Base-by-base conservation (phyloP, 1,140 invertebrate genomes). In the Atta colombica region DNA sequence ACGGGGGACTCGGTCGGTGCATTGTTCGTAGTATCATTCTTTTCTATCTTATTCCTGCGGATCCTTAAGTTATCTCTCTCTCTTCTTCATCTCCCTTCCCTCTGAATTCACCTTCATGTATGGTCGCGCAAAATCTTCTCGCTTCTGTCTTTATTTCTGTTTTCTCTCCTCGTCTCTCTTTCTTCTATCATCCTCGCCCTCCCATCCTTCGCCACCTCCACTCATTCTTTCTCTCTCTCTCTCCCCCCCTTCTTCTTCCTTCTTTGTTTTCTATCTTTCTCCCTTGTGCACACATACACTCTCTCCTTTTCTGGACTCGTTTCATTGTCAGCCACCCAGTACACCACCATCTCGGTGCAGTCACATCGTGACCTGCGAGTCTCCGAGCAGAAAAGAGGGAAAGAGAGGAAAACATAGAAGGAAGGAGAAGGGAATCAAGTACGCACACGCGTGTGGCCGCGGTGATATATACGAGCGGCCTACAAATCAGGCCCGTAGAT, bases 401-500 rank as follows among this genome's bases (percentile, higher is more conserved):
- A 63, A 51, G 66, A 82, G 66, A 86, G 58, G 45, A 63, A 4
- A 28, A 51, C 4, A 31, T 5, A 21, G n/a, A 21, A 28, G 21
- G 35, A 39, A 45, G 72, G 31, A 58, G 51, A 51, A 77, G 66
- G n/a, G 61, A 74, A 60, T 28, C 88, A 90, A 77, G 77, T 86
- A 93, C 91, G 92, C 93, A 94, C 84, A 90, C 89, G 93, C 91
- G 93, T 93, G 94, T 80, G 80, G 55, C 55, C 69, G 14, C 55
- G 55, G 80, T 84, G 80, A 84, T 84, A 75, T 84, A 84, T 84
- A 84, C 58, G 80, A 55, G 69, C 92, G 92, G 89, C 86, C 91
- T 93, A 94, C 93, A 94, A 94, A 94, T 94, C 94, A 93, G 93
- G 85, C 87, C 88, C 85, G 91, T 92, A 88, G 92, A 94, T 94